phyloP scores from a whole-genome alignment of 2,113 vertebrate species.

The Physeter macrocephalus region DNA sequence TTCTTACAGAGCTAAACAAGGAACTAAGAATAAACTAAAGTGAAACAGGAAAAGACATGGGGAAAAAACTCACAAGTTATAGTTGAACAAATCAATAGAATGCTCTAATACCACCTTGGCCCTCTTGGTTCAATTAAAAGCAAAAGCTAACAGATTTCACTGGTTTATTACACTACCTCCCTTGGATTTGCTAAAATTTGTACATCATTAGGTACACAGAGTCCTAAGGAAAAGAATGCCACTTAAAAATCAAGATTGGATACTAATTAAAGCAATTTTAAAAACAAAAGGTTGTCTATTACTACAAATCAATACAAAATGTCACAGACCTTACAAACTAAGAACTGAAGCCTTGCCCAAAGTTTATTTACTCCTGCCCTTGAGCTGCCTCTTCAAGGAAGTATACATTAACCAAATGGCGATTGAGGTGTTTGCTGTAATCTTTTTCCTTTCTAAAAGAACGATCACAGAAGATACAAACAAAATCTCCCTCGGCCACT shows the following conservation, averaged over 20 bases:
- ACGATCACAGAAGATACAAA: slow-evolving; percentile 97
- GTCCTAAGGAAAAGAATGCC: slow-evolving; percentile 44
- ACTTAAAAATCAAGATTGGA: slow-evolving; percentile 57
- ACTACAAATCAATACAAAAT: slow-evolving; percentile 74
- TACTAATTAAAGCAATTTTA: slow-evolving; percentile 74
- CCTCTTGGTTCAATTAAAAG: slow-evolving; percentile 46
- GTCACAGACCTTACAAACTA: slow-evolving; percentile 65
- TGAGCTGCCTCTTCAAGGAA: slow-evolving; percentile 89
- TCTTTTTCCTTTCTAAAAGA: slow-evolving; percentile 90
- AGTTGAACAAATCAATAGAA: slow-evolving; percentile 39
- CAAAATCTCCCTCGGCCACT: slow-evolving; percentile 84
- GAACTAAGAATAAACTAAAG: slow-evolving; percentile 32
- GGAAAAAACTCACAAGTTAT: slow-evolving; percentile 51
- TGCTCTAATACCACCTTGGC: slow-evolving; percentile 10
- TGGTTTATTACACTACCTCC: slow-evolving; percentile 50
- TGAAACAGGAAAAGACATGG: slow-evolving; percentile 54
- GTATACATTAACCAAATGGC: slow-evolving; percentile 97
- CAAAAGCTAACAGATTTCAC: slow-evolving; percentile 46
- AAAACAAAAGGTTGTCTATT: slow-evolving; percentile 57
- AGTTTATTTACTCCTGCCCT: slow-evolving; percentile 77
- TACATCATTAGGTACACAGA: background rate
- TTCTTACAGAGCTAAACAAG: slow-evolving; percentile 59
- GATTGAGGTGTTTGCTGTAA: slow-evolving; percentile 95
- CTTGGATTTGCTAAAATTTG: slow-evolving; percentile 26
- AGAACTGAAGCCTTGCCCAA: slow-evolving; percentile 29